phyloP scores from a whole-genome alignment of 2,888 invertebrate species.

The Drosophila cracens region DNA sequence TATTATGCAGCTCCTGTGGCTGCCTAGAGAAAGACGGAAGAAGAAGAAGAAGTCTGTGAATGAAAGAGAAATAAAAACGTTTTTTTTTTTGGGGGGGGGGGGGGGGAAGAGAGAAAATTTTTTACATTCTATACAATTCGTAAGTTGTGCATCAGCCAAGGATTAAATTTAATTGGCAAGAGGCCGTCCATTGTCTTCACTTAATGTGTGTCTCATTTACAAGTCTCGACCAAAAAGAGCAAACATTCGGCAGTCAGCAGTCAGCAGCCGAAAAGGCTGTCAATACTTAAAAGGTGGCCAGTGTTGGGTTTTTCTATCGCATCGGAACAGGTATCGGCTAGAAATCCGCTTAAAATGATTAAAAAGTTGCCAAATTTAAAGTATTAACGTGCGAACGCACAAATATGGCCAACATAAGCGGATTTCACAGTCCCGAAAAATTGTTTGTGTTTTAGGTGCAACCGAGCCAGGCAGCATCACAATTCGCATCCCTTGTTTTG shows the following conservation, averaged over 20 bases:
- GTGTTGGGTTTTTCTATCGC: constrained; percentile 26
- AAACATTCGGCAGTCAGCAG: constrained; percentile 19
- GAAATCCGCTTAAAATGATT: constrained; percentile 80
- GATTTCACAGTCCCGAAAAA: constrained; percentile 64
- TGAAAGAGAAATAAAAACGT: constrained; percentile 38
- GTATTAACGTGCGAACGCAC: constrained; percentile 74
- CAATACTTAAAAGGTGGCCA: constrained; percentile 8
- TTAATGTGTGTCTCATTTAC: constrained; percentile 53
- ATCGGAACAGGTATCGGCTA: constrained; percentile 65
- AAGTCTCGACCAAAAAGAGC: constrained; percentile 24
- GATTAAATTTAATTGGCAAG: constrained; percentile 57
- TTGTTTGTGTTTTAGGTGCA: constrained; percentile 38
- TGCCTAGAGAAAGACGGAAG: constrained; percentile 14
- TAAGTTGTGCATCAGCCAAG: constrained; percentile 21
- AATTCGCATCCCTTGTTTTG: constrained; percentile 16
- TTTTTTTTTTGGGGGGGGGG: too few species aligned
- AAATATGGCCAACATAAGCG: constrained; percentile 73
- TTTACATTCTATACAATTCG: constrained; percentile 7
- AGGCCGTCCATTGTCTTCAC: constrained; percentile 33
- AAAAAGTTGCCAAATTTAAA: constrained; percentile 79
- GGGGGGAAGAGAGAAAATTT: neutral
- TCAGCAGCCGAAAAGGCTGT: constrained; percentile 21
- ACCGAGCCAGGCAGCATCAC: neutral
- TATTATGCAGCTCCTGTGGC: constrained; percentile 48
- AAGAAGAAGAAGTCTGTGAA: constrained; percentile 39